A percentile compares a stretch with the other conserved stretches of the same genome.
These are phyloP conservation scores for Anthopleura xanthogrammica DNA, from an alignment of 92 coral and sea anemone genomes.

Conservation along the genomic window DNA sequence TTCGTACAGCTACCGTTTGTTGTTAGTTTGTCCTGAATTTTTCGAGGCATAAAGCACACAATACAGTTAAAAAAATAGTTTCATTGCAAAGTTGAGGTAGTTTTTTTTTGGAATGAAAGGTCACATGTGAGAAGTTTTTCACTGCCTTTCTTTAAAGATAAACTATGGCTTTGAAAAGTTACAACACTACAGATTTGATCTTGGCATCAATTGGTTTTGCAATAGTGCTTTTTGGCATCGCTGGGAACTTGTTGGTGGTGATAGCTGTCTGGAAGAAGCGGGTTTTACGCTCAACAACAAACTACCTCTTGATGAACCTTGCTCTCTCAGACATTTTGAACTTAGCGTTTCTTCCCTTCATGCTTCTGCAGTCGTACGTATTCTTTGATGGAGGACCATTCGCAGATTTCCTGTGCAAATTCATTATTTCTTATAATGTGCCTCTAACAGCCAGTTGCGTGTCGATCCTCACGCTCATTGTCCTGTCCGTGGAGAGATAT, in stretches of 20 bases:
- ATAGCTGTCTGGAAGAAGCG: slow-evolving; percentile 3
- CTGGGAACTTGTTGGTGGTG: slow-evolving; percentile 13
- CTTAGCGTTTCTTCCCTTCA: neutral
- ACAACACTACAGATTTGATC: neutral
- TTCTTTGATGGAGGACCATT: neutral
- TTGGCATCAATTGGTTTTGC: neutral
- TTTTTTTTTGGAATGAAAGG: no score
- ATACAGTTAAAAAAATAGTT: no score
- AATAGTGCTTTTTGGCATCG: neutral
- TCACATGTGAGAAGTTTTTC: no score
- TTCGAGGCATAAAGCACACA: no score
- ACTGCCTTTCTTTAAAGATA: neutral
- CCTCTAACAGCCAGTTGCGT: slow-evolving; percentile 5
- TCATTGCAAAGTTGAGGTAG: no score
- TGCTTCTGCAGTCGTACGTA: neutral
- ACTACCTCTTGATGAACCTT: slow-evolving; percentile 9
- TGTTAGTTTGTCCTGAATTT: no score
- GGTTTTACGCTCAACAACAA: neutral
- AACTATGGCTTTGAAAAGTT: neutral
- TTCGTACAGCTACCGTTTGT: no score
- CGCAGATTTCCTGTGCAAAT: slow-evolving; percentile 9
- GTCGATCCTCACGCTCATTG: neutral
- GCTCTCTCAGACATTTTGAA: slow-evolving; percentile 3
- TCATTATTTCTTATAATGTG: neutral
- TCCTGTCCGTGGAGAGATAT: slow-evolving; percentile 5